Percentiles rank a stretch among this genome's conserved stretches.
Evolutionary conservation across 2,113 vertebrate species (phyloP).

Genomic region (Tinamus guttatus): DNA sequence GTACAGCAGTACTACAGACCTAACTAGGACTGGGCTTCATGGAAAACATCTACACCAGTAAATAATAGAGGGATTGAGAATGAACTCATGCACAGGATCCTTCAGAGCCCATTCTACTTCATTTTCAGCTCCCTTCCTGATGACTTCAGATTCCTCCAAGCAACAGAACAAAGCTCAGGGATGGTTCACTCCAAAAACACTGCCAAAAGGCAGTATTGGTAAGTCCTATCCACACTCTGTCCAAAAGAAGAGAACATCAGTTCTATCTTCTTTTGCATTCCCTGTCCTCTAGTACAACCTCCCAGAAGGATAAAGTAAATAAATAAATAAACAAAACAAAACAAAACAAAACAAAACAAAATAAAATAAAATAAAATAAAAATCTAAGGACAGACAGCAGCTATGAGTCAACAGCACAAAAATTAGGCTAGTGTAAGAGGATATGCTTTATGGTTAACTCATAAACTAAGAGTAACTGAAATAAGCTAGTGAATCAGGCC

Average conservation of each 20-base stretch:
- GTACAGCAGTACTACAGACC: not conserved
- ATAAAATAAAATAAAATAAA: too few species aligned
- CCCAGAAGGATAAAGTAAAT: too few species aligned
- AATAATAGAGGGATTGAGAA: not conserved
- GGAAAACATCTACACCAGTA: not conserved
- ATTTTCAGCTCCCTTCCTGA: fast-evolving
- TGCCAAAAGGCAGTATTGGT: not conserved
- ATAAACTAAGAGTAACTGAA: not conserved
- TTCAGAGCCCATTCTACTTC: not conserved
- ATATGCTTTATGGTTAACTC: not conserved
- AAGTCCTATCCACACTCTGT: not conserved
- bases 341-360: too few species aligned
- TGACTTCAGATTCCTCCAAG: not conserved
- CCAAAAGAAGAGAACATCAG: not conserved
- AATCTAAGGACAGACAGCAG: not conserved
- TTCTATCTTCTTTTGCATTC: not conserved
- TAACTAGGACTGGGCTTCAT: not conserved
- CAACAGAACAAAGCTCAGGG: not conserved
- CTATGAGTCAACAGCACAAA: not conserved
- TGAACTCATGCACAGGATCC: fast-evolving
- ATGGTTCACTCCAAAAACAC: not conserved
- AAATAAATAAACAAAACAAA: too few species aligned
- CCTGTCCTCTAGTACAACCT: not conserved
- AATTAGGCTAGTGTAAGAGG: not conserved
- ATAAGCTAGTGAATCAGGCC: not conserved